phyloP scores from a whole-genome alignment of 2,888 invertebrate genomes.

The Zhengitettix transpicula region DNA sequence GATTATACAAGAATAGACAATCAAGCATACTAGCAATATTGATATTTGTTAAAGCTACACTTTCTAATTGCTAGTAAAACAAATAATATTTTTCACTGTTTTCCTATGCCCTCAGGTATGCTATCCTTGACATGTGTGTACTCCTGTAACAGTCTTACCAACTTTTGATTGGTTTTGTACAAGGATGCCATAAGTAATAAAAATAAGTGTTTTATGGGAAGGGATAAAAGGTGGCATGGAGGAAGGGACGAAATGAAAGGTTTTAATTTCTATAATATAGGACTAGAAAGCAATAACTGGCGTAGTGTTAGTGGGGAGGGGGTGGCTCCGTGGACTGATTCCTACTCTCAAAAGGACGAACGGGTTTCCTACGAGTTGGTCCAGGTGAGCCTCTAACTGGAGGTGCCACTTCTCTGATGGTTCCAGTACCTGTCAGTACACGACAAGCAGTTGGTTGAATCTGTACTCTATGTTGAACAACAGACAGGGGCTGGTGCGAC shows the following conservation, averaged over 20 bases:
- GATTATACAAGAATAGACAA: background rate
- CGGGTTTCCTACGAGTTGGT: conserved; percentile 28
- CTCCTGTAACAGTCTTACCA: conserved; percentile 12
- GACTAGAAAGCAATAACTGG: conserved; percentile 15
- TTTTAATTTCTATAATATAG: conserved; percentile 10
- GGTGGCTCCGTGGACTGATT: conserved; percentile 31
- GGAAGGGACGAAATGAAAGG: conserved; percentile 6
- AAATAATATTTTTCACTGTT: background rate
- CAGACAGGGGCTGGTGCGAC: background rate
- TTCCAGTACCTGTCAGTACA: conserved; percentile 16
- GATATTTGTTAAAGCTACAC: background rate
- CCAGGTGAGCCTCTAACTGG: conserved; percentile 23
- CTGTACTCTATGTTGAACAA: background rate
- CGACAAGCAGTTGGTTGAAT: conserved; percentile 4
- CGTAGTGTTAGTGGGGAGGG: conserved; percentile 28
- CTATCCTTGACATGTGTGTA: background rate
- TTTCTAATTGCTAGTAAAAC: conserved; percentile 2
- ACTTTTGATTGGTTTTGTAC: conserved; percentile 10
- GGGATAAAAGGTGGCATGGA: conserved; percentile 1
- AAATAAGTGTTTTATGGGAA: conserved; percentile 5
- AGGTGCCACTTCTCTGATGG: conserved; percentile 15
- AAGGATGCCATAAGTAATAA: conserved; percentile 11
- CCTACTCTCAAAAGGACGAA: conserved; percentile 28
- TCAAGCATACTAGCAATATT: conserved; percentile 1
- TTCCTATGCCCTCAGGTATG: background rate